Conservation (phyloP, 2,113 vertebrate genomes). For the Macrotus californicus region DNA sequence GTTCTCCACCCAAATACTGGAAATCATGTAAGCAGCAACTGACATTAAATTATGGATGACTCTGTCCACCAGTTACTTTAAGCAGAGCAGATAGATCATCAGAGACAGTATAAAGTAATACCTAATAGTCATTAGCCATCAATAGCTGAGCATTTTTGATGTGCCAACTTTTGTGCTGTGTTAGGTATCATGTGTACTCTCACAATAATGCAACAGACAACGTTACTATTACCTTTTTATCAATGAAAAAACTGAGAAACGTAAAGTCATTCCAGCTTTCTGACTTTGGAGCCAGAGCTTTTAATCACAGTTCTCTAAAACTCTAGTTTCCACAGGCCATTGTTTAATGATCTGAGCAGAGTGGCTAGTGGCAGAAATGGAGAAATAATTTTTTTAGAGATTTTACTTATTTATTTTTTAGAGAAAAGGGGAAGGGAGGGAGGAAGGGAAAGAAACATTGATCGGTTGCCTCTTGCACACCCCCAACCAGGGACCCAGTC, state of each 20-base stretch:
- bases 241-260: not conserved
- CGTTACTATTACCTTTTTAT: not conserved
- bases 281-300: not conserved
- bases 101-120: not conserved
- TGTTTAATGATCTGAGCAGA: not conserved
- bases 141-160: not conserved
- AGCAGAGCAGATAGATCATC: not conserved
- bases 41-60: constrained; percentile 17
- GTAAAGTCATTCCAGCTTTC: not conserved
- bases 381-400: not conserved
- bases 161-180: not conserved
- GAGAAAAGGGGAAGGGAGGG: no score
- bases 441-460: no score
- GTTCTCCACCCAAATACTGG: constrained; percentile 66
- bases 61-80: not conserved
- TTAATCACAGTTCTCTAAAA: not conserved
- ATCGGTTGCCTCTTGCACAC: no score
- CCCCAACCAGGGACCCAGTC: no score
- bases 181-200: not conserved
- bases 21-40: constrained; percentile 33
- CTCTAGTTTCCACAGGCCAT: not conserved
- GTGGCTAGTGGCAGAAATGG: not conserved
- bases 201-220: not conserved
- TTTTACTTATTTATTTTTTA: no score
- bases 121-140: not conserved